Evolutionary conservation across 2,888 invertebrate genomes (phyloP).

Genomic region (Xylophagus ater): DNA sequence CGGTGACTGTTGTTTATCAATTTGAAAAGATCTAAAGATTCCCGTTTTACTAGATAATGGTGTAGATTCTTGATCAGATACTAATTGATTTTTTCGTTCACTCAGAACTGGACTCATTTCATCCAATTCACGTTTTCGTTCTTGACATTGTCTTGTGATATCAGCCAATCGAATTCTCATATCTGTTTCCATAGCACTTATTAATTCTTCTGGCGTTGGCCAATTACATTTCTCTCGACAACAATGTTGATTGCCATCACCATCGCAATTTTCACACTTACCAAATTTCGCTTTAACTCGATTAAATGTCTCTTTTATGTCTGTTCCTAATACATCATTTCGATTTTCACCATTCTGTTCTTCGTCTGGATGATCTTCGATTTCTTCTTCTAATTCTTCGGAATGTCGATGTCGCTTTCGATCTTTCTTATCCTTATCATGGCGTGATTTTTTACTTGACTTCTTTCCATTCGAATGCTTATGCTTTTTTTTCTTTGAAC

Average conservation of each 20-base stretch:
- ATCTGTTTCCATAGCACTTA: constrained; percentile 66
- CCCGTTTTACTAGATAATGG: constrained; percentile 16
- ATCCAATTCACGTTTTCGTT: constrained; percentile 72
- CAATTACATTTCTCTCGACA: constrained; percentile 28
- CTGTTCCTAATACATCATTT: constrained; percentile 28
- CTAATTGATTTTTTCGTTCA: constrained; percentile 8
- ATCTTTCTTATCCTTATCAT: constrained; percentile 13
- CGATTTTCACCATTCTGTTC: constrained; percentile 2
- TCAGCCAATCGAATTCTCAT: constrained; percentile 74
- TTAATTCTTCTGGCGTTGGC: constrained; percentile 47
- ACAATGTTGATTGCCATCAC: constrained; percentile 11
- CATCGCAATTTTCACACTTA: constrained; percentile 25
- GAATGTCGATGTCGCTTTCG: constrained; percentile 25
- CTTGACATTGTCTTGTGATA: constrained; percentile 67
- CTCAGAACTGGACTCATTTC: constrained; percentile 40
- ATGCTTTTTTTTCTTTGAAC: constrained; percentile 38
- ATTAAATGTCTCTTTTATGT: constrained; percentile 18
- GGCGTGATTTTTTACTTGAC: constrained; percentile 35
- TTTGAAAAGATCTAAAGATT: constrained; percentile 4
- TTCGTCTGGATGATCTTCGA: constrained; percentile 29
- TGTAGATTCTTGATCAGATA: constrained; percentile 14
- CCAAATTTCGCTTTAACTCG: constrained; percentile 22
- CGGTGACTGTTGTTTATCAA: background rate
- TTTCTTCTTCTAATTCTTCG: constrained; percentile 39
- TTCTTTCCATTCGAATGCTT: constrained; percentile 40